phyloP scores from a whole-genome alignment of 2,113 vertebrate genomes.

The Myrmecobius fasciatus region DNA sequence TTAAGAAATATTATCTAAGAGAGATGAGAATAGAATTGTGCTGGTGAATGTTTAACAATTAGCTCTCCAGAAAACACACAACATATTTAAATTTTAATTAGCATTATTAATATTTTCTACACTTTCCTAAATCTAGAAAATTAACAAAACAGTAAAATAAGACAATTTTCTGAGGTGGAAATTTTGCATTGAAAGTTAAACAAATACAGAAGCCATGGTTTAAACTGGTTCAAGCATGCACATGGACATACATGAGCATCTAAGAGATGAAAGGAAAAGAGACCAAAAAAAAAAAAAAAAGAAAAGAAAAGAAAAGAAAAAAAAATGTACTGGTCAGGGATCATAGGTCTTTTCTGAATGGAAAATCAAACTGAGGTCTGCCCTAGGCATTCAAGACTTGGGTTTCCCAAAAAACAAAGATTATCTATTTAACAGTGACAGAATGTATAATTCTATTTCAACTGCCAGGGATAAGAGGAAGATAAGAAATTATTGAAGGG shows the following conservation, averaged over 20 bases:
- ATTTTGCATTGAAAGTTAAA: background rate
- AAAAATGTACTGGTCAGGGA: background rate
- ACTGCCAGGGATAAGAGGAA: background rate
- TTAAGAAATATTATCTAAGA: slow-evolving; percentile 8
- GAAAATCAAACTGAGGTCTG: slow-evolving; percentile 12
- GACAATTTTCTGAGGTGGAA: background rate
- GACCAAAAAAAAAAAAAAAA: background rate
- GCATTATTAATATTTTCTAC: background rate
- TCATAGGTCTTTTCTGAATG: background rate
- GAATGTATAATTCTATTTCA: slow-evolving; percentile 45
- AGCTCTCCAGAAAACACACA: background rate
- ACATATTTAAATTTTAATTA: background rate
- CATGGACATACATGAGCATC: slow-evolving; percentile 5
- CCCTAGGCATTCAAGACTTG: slow-evolving; percentile 34
- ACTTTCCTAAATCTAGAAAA: background rate
- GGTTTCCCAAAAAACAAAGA: slow-evolving; percentile 39
- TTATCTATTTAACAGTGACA: slow-evolving; percentile 43
- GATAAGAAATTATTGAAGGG: background rate
- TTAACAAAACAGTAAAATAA: background rate
- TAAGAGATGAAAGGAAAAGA: slow-evolving; percentile 29
- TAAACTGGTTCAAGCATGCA: background rate
- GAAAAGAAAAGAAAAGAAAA: slow-evolving; percentile 21
- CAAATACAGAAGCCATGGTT: background rate
- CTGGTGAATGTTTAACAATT: background rate
- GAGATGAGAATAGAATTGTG: background rate